Percentiles rank a stretch among this genome's conserved stretches.
Evolutionary conservation across 1,140 invertebrate species (phyloP).

Genomic region (Pogonomyrmex barbatus): DNA sequence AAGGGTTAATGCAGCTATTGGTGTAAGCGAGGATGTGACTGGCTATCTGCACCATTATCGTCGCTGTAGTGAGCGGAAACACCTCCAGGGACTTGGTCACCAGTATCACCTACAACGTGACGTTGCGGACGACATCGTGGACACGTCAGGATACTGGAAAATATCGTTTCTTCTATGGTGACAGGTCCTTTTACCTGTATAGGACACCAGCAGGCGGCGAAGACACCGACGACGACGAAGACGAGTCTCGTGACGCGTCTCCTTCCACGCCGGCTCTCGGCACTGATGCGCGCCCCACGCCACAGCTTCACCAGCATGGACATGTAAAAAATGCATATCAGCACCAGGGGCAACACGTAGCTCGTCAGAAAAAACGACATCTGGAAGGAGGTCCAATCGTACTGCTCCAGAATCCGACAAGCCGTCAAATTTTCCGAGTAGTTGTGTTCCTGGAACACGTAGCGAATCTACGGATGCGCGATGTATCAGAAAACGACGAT

Average conservation of each 20-base stretch:
- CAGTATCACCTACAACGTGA: slow-evolving; percentile 89
- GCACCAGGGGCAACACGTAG: slow-evolving; percentile 93
- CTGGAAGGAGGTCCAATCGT: slow-evolving; percentile 86
- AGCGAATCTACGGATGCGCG: slow-evolving; percentile 69
- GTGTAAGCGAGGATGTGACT: slow-evolving; percentile 97
- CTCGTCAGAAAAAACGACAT: slow-evolving; percentile 94
- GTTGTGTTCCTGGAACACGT: slow-evolving; percentile 76
- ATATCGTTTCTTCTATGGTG: background rate
- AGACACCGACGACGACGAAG: slow-evolving; percentile 96
- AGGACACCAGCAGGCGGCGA: slow-evolving; percentile 98
- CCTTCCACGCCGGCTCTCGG: slow-evolving; percentile 93
- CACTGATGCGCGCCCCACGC: slow-evolving; percentile 91
- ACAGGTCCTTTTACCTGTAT: slow-evolving; percentile 90
- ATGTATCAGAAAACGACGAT: background rate
- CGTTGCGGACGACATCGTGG: background rate
- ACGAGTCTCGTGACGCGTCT: slow-evolving; percentile 97
- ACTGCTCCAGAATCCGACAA: slow-evolving; percentile 81
- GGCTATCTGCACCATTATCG: slow-evolving; percentile 92
- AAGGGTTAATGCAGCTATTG: slow-evolving; percentile 97
- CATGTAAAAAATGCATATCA: slow-evolving; percentile 96
- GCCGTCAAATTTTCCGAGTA: slow-evolving; percentile 74
- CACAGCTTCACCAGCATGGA: slow-evolving; percentile 95
- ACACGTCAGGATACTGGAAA: background rate
- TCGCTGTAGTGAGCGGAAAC: slow-evolving; percentile 89
- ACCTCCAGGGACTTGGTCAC: slow-evolving; percentile 91